Evolutionary conservation across 2,888 invertebrate species (phyloP), one percentile per base, ranked within the genome.

Genomic region (Chrysolina haemoptera): DNA sequence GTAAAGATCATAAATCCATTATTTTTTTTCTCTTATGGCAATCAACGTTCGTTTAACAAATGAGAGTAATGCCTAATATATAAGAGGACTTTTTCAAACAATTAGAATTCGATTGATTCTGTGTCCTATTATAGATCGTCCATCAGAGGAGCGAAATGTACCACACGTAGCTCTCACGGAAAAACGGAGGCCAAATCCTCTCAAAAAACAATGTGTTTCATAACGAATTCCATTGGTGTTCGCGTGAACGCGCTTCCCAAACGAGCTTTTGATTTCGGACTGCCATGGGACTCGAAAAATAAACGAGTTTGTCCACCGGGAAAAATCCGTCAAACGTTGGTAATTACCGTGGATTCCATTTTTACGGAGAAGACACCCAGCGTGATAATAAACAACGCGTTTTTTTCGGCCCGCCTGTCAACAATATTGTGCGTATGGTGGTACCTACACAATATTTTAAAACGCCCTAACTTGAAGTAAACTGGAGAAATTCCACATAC

Each of bases 51-150:
- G 0, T 35, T 35, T 35, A 0, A 35, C 35, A 35, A 35, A 0
- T 35, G 6, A 35, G 8, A 8, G 8, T 6, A 0, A 35, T 35
- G 35, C 6, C 8, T 35, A 8, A 35, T 35, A 6, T 35, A 35
- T 35, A 6, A 3, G 8, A 6, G 4, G 0, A 35, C 35, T 35
- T 35, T 35, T 35, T 8, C 8, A 35, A 8, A 35, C 6, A 35
- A 35, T 35, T 35, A 6, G 22, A 53, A 20, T 20, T 20, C 11
- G 20, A 53, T 53, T 53, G 48, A 53, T 22, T 12, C 14, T 20
- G 20, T 71, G 75, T 75, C 78, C 72, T 71, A 81, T 71, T 46
- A 10, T 48, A 20, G 62, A 62, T 22, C 65, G 53, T 53, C 48
- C 40, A 55, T 53, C 40, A 40, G 11, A 40, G 22, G 14, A 53